Conservation (phyloP, 35 echinoderm and acorn worm genomes). For the Heliocidaris erythrogramma region DNA sequence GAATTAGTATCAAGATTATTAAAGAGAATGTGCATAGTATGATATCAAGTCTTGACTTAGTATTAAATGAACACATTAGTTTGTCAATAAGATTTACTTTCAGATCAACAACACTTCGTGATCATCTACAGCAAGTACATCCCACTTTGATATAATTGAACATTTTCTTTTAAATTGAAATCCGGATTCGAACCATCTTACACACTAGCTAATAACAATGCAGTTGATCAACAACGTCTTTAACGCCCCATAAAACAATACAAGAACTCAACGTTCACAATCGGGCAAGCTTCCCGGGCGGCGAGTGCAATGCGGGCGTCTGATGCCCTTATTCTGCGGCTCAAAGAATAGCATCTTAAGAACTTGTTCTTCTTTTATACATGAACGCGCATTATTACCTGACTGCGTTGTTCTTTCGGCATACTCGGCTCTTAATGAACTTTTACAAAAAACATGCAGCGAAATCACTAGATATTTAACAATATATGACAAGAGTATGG, state of each 20-base stretch:
- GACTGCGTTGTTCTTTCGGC: neutral
- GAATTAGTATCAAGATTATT: too few relatives aligned
- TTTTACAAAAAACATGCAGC: too few relatives aligned
- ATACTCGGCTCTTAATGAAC: neutral
- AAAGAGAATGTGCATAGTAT: too few relatives aligned
- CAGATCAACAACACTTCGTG: neutral
- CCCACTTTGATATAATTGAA: neutral
- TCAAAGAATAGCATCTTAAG: neutral
- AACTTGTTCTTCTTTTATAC: neutral
- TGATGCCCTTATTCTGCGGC: neutral
- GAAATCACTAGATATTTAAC: too few relatives aligned
- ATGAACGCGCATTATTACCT: neutral
- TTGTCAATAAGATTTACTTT: neutral
- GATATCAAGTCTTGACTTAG: too few relatives aligned
- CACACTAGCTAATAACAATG: neutral
- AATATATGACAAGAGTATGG: too few relatives aligned
- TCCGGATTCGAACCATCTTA: neutral
- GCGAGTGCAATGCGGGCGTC: neutral
- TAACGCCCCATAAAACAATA: neutral
- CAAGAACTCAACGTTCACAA: neutral
- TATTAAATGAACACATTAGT: neutral
- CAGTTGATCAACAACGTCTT: conserved; percentile 2
- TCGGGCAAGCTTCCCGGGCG: neutral
- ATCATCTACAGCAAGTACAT: neutral
- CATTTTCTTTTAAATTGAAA: neutral